A percentile compares a stretch with the other conserved stretches of the same genome.
Evolutionary conservation across 2,888 invertebrate genomes (phyloP).

Genomic region (Taenaris catops): DNA sequence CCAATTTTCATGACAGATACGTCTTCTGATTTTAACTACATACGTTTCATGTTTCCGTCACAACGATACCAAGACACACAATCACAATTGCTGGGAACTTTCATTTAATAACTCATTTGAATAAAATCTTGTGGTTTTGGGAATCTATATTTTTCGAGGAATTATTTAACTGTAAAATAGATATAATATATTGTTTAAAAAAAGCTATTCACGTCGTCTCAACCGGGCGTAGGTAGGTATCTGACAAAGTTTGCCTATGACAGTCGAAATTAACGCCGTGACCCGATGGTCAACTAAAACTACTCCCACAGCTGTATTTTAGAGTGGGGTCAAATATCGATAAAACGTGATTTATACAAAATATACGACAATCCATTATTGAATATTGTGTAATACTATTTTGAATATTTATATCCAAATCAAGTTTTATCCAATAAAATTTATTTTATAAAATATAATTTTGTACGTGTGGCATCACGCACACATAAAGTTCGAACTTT

Average conservation of each 20-base stretch:
- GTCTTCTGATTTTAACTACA: too few relatives aligned
- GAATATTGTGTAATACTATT: conserved; percentile 13
- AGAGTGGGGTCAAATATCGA: conserved; percentile 42
- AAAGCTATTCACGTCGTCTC: not conserved
- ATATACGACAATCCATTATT: conserved; percentile 10
- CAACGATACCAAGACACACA: conserved; percentile 3
- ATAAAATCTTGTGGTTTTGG: conserved; percentile 9
- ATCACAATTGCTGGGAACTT: conserved; percentile 9
- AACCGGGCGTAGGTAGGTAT: not conserved
- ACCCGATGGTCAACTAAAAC: conserved; percentile 34
- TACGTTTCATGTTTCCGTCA: conserved; percentile 4
- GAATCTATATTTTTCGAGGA: conserved; percentile 1
- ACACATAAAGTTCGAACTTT: conserved; percentile 74
- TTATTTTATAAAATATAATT: conserved; percentile 24
- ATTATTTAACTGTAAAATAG: too few relatives aligned
- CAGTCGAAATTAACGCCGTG: conserved; percentile 41
- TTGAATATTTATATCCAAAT: conserved; percentile 16
- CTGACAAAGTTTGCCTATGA: conserved; percentile 36
- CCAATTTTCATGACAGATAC: too few relatives aligned
- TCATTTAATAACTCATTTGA: conserved; percentile 12
- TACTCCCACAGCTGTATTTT: conserved; percentile 32
- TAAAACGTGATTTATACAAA: conserved; percentile 7
- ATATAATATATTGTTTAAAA: too few relatives aligned
- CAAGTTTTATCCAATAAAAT: conserved; percentile 20
- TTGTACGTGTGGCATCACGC: conserved; percentile 45